These are phyloP conservation scores for Melanophora roralis DNA, from an alignment of 2,888 invertebrate genomes.

Conservation along the genomic window DNA sequence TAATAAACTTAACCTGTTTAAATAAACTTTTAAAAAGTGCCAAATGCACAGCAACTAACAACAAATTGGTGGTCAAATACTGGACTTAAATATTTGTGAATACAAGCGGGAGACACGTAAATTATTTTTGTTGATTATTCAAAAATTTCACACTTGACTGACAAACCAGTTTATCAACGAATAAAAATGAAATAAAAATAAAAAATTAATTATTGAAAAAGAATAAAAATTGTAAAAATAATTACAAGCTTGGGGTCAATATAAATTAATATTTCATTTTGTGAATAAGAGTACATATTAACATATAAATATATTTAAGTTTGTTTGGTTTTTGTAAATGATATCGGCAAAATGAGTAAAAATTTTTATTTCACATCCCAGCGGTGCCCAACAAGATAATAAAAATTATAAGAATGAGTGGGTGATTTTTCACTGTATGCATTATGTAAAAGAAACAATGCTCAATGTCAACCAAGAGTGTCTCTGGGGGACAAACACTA, in stretches of 20 bases:
- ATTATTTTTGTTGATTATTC: not conserved
- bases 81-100: not conserved
- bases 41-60: not conserved
- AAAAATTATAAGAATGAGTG: too few species aligned
- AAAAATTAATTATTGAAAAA: not conserved
- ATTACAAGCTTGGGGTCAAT: not conserved
- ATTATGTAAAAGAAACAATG: too few species aligned
- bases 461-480: too few species aligned
- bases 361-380: too few species aligned
- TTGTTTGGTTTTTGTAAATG: too few species aligned
- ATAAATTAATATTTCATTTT: not conserved
- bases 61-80: not conserved
- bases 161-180: not conserved
- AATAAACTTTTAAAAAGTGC: not conserved
- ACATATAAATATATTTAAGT: too few species aligned
- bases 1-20: not conserved
- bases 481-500: too few species aligned
- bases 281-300: too few species aligned
- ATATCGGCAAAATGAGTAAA: too few species aligned
- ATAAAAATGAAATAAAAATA: not conserved
- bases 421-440: too few species aligned
- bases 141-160: slow-evolving; percentile 20
- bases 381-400: too few species aligned
- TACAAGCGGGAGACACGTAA: not conserved
- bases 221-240: slow-evolving; percentile 6